Evolutionary conservation across 2,797 vertebrate genomes (phyloP).

Genomic region (Malurus splendens): DNA sequence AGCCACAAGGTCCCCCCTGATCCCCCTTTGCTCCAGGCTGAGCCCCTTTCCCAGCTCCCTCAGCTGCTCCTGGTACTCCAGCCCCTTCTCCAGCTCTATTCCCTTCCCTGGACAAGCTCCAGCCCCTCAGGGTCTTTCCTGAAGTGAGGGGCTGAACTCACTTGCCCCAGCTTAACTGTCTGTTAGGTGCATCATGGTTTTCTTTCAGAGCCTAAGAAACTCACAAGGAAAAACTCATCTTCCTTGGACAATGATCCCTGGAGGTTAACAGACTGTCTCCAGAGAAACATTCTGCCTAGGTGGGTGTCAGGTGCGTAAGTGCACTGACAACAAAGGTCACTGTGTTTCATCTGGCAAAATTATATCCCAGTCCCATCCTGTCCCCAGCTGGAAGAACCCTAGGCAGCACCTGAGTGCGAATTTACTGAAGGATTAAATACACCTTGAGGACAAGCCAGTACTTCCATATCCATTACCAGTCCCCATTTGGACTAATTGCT

Average conservation of each 20-base stretch:
- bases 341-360: neutral
- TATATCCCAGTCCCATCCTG: neutral
- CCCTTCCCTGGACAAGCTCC: accelerated
- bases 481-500: neutral
- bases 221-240: neutral
- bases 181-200: neutral
- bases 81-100: neutral
- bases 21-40: neutral
- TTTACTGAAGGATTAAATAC: neutral
- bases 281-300: neutral
- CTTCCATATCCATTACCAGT: neutral
- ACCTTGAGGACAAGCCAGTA: neutral
- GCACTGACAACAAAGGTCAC: neutral
- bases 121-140: neutral
- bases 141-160: neutral
- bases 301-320: neutral
- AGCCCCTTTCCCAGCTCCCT: neutral
- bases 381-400: neutral
- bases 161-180: neutral
- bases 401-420: neutral
- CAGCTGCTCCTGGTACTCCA: neutral
- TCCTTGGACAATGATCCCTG: neutral
- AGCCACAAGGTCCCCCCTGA: neutral
- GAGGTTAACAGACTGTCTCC: neutral
- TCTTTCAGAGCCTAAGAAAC: neutral